These are phyloP conservation scores for Diachasma alloeum DNA, from an alignment of 1,140 invertebrate species.

Conservation along the genomic window DNA sequence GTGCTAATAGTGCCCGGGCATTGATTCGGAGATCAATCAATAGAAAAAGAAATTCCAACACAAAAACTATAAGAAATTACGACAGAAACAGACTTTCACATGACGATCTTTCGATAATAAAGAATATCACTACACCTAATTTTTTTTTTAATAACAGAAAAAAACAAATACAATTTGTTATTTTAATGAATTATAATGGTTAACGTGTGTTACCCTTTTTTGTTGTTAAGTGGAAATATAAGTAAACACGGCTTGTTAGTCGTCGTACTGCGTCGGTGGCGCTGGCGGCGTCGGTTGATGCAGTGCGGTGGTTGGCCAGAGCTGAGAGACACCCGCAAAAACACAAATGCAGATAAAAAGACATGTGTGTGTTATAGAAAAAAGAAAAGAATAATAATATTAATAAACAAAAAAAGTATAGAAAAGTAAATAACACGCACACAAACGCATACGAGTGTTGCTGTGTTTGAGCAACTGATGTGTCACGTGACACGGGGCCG, in stretches of 20 bases:
- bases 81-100: constrained; percentile 8
- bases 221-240: constrained; percentile 52
- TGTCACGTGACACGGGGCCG: constrained; percentile 47
- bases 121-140: not conserved
- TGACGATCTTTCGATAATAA: constrained; percentile 11
- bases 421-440: not conserved
- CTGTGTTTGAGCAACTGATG: constrained; percentile 30
- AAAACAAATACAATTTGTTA: not conserved
- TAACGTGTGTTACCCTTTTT: constrained; percentile 51
- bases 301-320: constrained; percentile 62
- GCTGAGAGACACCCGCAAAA: constrained; percentile 35
- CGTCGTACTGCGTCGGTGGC: constrained; percentile 64
- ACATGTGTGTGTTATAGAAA: constrained; percentile 6
- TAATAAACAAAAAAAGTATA: not conserved
- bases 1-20: constrained; percentile 59
- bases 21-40: constrained; percentile 45
- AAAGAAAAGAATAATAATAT: not conserved
- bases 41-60: constrained; percentile 36
- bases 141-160: not conserved
- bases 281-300: constrained; percentile 61
- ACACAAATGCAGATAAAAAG: constrained; percentile 10
- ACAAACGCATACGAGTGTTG: not conserved
- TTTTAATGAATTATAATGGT: constrained; percentile 38
- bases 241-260: constrained; percentile 62
- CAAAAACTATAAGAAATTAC: constrained; percentile 15